These are phyloP conservation scores for Cacatua alba DNA, from an alignment of 2,113 vertebrate genomes.

Conservation along the genomic window DNA sequence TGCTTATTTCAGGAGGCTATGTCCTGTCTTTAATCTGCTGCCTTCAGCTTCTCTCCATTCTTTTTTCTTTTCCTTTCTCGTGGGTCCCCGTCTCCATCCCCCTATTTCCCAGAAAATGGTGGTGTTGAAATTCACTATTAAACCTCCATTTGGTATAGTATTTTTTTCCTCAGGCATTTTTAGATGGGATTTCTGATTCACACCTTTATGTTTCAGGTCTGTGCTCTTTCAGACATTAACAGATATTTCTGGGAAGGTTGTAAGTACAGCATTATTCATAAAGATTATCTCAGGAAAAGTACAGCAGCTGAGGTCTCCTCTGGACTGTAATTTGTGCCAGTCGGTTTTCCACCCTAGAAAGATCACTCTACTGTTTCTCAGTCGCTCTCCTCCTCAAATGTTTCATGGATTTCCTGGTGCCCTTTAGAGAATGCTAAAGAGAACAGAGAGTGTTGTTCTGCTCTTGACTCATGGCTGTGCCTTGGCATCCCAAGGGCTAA, in stretches of 20 bases:
- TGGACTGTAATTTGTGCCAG: constrained; percentile 21
- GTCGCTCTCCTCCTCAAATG: constrained; percentile 45
- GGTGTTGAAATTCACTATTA: not conserved
- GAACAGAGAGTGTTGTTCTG: not conserved
- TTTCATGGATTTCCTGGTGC: constrained; percentile 22
- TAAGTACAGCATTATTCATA: constrained; percentile 45
- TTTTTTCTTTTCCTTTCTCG: not conserved
- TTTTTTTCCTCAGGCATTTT: constrained; percentile 32
- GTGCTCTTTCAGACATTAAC: constrained; percentile 57
- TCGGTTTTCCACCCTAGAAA: constrained; percentile 43
- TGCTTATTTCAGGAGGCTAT: not conserved
- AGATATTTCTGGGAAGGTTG: constrained; percentile 34
- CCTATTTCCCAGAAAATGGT: not conserved
- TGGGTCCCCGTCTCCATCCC: not conserved
- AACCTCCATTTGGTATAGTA: not conserved
- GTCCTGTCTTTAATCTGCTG: not conserved
- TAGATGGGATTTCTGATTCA: constrained; percentile 42
- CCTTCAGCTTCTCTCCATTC: not conserved
- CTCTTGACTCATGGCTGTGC: not conserved
- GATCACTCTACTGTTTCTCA: constrained; percentile 2
- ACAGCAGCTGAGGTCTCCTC: constrained; percentile 13
- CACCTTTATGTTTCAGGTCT: constrained; percentile 23
- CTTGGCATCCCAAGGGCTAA: not conserved
- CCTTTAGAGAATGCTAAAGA: constrained; percentile 57
- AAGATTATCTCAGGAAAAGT: constrained; percentile 57